phyloP scores from a whole-genome alignment of 2,888 invertebrate genomes.

The Eutolmus rufibarbis region DNA sequence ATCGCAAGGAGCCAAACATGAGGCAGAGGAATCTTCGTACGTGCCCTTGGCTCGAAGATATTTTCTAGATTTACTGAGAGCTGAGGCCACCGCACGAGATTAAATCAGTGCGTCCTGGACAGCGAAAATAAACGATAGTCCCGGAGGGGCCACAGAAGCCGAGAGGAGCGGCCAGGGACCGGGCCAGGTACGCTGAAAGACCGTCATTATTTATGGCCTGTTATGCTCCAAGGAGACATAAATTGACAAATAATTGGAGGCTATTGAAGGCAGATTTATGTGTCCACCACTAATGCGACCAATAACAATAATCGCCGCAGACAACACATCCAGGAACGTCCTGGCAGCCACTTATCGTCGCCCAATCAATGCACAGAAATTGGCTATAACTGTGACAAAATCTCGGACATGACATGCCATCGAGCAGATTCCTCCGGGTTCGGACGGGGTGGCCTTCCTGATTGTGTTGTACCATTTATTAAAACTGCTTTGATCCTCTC shows the following conservation, averaged over 20 bases:
- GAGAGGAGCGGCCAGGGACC: neutral
- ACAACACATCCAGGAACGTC: conserved; percentile 6
- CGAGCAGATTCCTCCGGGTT: neutral
- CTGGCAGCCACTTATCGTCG: conserved; percentile 35
- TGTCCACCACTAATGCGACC: conserved; percentile 35
- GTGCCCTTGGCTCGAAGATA: neutral
- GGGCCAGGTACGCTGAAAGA: conserved; percentile 36
- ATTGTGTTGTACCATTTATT: conserved; percentile 31
- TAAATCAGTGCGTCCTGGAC: conserved; percentile 36
- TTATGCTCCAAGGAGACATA: conserved; percentile 57
- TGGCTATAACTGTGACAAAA: conserved; percentile 36
- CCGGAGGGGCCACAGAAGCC: conserved; percentile 6
- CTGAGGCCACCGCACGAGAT: neutral
- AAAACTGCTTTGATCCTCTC: conserved; percentile 27
- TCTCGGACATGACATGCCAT: conserved; percentile 16
- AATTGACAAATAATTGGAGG: conserved; percentile 58
- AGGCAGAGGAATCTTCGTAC: neutral
- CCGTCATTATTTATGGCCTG: conserved; percentile 56
- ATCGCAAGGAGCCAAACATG: neutral
- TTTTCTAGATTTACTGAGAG: neutral
- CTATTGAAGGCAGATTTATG: conserved; percentile 39
- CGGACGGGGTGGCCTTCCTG: neutral
- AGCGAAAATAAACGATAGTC: conserved; percentile 10
- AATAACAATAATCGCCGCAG: conserved; percentile 30
- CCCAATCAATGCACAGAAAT: conserved; percentile 37